phyloP scores from a whole-genome alignment of 2,888 invertebrate species.

The Agrochola circellaris region DNA sequence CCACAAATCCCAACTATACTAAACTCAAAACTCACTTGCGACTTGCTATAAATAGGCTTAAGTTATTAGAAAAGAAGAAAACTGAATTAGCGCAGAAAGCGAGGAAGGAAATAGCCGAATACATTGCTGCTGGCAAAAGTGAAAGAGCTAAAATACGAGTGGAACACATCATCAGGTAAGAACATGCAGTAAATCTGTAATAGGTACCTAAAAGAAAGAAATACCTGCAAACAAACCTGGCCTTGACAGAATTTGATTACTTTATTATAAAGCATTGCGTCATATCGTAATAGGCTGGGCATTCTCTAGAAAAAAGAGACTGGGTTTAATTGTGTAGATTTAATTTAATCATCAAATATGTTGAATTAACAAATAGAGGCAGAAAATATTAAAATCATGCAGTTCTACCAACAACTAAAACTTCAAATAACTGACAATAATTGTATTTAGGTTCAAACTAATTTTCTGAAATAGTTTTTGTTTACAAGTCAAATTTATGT shows the following conservation, averaged over 20 bases:
- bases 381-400: not conserved
- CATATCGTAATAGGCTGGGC: constrained; percentile 49
- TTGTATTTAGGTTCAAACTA: not conserved
- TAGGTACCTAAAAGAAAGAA: not conserved
- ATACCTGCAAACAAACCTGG: constrained; percentile 30
- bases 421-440: not conserved
- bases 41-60: constrained; percentile 97
- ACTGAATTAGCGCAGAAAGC: constrained; percentile 99
- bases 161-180: constrained; percentile 97
- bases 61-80: constrained; percentile 99
- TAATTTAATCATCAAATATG: not conserved
- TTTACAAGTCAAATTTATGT: not conserved
- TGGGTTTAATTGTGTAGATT: constrained; percentile 16
- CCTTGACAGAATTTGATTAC: constrained; percentile 51
- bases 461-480: not conserved
- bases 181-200: not conserved
- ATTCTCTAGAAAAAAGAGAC: constrained; percentile 7
- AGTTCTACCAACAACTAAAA: not conserved
- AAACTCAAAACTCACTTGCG: constrained; percentile 99
- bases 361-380: not conserved
- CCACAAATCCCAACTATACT: constrained; percentile 97
- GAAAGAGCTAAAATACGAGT: constrained; percentile 99
- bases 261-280: constrained; percentile 56
- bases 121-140: constrained; percentile 95
- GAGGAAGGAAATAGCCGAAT: constrained; percentile 99